phyloP scores from a whole-genome alignment of 2,888 invertebrate genomes.

The Drosophila suboccidentalis region DNA sequence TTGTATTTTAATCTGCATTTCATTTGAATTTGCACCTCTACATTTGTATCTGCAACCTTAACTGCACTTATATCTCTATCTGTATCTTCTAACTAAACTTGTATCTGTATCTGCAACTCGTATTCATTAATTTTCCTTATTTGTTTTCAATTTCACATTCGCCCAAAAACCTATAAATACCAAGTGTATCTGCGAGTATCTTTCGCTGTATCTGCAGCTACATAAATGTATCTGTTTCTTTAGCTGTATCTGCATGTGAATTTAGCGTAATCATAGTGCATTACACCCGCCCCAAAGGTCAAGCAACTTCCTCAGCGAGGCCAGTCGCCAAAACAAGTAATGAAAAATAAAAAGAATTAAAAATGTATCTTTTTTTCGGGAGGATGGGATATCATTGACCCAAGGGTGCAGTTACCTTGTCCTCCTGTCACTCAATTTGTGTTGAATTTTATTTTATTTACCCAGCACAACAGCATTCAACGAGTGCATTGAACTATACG shows the following conservation, averaged over 20 bases:
- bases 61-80: not conserved
- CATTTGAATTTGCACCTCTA: no score
- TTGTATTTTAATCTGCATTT: no score
- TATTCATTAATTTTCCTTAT: not conserved
- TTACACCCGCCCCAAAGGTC: conserved; percentile 64
- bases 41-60: no score
- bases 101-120: not conserved
- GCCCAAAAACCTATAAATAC: conserved; percentile 69
- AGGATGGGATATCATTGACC: conserved; percentile 63
- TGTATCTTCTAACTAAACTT: not conserved
- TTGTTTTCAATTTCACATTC: conserved; percentile 14
- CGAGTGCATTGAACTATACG: conserved; percentile 44
- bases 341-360: conserved; percentile 7
- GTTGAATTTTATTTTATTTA: conserved; percentile 11
- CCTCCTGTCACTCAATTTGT: conserved; percentile 48
- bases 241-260: conserved; percentile 3
- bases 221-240: conserved; percentile 4
- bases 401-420: conserved; percentile 75
- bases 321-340: conserved; percentile 23
- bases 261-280: conserved; percentile 44
- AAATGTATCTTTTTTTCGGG: conserved; percentile 16
- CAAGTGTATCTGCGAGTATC: conserved; percentile 7
- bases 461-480: conserved; percentile 7
- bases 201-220: conserved; percentile 8
- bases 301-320: conserved; percentile 68